Evolutionary conservation across 2,888 invertebrate species (phyloP).

Genomic region (Calameuta idolon): DNA sequence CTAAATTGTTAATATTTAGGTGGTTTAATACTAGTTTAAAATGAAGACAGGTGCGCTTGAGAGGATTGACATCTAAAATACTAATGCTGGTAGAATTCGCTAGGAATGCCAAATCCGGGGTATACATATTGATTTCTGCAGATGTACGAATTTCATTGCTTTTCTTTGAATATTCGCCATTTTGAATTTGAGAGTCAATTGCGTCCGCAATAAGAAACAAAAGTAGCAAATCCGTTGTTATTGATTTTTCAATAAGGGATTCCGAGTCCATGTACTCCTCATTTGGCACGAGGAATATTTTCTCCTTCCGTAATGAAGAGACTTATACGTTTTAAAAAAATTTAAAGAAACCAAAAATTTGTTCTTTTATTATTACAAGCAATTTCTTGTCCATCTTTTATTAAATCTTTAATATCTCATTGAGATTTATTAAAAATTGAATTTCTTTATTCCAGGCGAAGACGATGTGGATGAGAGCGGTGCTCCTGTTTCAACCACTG

Average conservation of each 20-base stretch:
- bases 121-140: neutral
- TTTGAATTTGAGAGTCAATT: neutral
- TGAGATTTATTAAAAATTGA: neutral
- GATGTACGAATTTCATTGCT: neutral
- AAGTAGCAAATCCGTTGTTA: neutral
- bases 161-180: neutral
- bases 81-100: neutral
- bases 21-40: neutral
- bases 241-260: neutral
- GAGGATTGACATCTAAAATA: neutral
- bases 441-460: conserved; percentile 66
- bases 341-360: too few species aligned
- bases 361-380: too few species aligned
- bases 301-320: neutral
- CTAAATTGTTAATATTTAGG: too few species aligned
- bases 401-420: conserved; percentile 5
- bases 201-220: neutral
- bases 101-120: neutral
- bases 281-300: neutral
- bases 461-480: conserved; percentile 80
- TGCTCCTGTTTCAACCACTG: conserved; percentile 58
- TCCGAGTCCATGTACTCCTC: neutral
- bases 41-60: neutral
- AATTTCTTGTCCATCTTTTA: neutral
- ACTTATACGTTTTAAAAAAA: neutral